Evolutionary conservation across 92 coral and sea anemone species (phyloP), one percentile per base, ranked within the genome.

Genomic region (Desmophyllum pertusum): DNA sequence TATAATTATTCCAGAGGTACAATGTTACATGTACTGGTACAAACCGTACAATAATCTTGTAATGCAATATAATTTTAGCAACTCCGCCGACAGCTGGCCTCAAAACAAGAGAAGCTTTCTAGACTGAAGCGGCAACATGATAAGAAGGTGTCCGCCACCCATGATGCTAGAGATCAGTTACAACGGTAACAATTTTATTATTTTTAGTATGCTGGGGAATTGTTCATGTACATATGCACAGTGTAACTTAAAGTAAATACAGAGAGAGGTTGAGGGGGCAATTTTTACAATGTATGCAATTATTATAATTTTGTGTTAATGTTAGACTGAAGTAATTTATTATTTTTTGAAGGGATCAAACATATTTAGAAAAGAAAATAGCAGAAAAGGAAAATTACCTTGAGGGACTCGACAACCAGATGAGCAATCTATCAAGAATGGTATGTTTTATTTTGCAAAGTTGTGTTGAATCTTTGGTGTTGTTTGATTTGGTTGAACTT

Each of bases 51-150:
- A n/a, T n/a, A n/a, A 14, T 14, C 33, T 33, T 18, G 3, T 40
- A 23, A 23, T 19, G n/a, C 21, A 40, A 71, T 38, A 38, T n/a
- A n/a, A n/a, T 38, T 71, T 70, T 61, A 93, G 97, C 91, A 93
- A 76, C 85, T 85, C 46, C 92, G 92, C 45, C 89, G 92, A 27
- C 94, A 93, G 42, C 78, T 78, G n/a, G 88, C 92, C 3, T 88
- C 92, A 42, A 84, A 88, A 55, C 92, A 88, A 74, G 97, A 93
- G 62, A 93, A 93, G 45, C 81, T 83, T 10, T 81, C 83, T 27
- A 82, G 97, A 21, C 57, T 88, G 31, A 79, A 70, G 42, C 65
- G 94, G 51, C 93, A 91, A 65, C 91, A 93, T 65, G 94, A 93
- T 78, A 93, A 91, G 59, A 90, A 84, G 73, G 43, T 86, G 29